phyloP scores from a whole-genome alignment of 2,113 vertebrate genomes.

The Chionis minor region DNA sequence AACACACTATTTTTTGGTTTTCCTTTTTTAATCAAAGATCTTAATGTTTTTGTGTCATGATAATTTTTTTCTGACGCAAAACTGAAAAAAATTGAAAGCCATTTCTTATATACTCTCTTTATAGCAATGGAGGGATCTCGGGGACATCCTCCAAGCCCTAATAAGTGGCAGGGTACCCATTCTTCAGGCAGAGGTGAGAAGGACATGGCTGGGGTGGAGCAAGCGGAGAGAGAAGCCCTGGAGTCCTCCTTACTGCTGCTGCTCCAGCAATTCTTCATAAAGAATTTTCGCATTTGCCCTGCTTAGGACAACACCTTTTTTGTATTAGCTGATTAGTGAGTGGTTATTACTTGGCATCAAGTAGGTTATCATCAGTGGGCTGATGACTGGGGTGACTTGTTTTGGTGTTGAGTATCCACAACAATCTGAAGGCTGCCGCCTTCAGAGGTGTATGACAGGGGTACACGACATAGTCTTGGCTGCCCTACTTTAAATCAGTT shows the following conservation, averaged over 20 bases:
- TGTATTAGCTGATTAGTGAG: background rate
- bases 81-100: background rate
- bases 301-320: background rate
- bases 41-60: background rate
- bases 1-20: background rate
- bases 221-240: background rate
- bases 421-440: background rate
- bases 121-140: background rate
- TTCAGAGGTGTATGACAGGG: background rate
- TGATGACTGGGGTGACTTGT: background rate
- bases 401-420: background rate
- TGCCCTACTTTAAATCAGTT: background rate
- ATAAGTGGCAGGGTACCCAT: background rate
- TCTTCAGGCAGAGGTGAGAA: background rate
- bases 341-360: background rate
- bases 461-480: accelerated
- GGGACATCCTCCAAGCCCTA: background rate
- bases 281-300: background rate
- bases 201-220: background rate
- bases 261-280: background rate
- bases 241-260: background rate
- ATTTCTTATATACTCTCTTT: background rate
- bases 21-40: background rate
- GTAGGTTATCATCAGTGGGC: background rate
- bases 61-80: background rate